phyloP scores from a whole-genome alignment of 2,797 vertebrate species.

The Platalea minor region DNA sequence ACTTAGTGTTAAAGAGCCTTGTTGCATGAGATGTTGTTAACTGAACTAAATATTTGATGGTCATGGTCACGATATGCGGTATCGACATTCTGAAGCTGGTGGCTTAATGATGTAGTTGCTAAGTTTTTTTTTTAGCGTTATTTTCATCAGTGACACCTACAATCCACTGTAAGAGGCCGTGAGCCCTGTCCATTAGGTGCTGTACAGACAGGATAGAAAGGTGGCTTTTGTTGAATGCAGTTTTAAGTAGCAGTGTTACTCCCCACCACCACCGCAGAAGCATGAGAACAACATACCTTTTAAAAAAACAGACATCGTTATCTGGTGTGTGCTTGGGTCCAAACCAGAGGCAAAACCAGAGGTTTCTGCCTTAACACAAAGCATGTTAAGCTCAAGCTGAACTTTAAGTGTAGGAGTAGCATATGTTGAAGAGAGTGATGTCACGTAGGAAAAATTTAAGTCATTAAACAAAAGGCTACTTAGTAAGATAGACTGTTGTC shows the following conservation, averaged over 20 bases:
- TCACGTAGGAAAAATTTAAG: fast-evolving
- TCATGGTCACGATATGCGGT: fast-evolving
- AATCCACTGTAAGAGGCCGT: too few relatives aligned
- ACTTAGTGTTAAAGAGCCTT: fast-evolving
- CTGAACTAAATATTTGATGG: background rate
- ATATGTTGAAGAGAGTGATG: background rate
- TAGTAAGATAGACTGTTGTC: background rate
- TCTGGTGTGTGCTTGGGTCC: background rate
- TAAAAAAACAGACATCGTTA: background rate
- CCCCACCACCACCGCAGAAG: fast-evolving
- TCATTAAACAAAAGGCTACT: background rate
- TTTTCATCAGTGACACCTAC: background rate
- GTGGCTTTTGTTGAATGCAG: background rate
- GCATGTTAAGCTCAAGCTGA: background rate
- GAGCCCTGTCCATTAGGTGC: background rate
- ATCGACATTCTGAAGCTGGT: background rate
- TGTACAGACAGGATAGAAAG: background rate
- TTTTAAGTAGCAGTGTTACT: background rate
- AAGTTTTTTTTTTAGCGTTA: background rate
- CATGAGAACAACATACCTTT: too few relatives aligned
- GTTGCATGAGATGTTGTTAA: background rate
- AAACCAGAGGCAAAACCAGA: background rate
- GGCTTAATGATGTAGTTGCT: background rate
- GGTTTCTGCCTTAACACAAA: background rate
- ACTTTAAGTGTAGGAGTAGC: background rate